These are phyloP conservation scores for Dasypogon diadema DNA, from an alignment of 2,888 invertebrate species.

Conservation along the genomic window DNA sequence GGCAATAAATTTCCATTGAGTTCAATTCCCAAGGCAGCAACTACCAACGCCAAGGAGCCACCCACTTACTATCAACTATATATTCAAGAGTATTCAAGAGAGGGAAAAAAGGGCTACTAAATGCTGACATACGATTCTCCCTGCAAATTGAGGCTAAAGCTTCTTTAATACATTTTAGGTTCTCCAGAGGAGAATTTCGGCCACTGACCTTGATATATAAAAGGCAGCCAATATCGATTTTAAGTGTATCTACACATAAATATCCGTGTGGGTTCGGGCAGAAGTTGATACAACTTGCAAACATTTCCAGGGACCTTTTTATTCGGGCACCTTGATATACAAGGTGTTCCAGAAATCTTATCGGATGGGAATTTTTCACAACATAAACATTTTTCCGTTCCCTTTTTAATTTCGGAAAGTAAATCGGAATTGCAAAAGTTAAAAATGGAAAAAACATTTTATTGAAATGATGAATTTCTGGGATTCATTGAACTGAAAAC, in stretches of 20 bases:
- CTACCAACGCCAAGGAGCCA: background rate
- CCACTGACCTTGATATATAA: conserved; percentile 19
- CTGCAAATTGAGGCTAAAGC: conserved; percentile 37
- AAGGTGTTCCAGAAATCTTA: background rate
- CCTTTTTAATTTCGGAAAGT: no score
- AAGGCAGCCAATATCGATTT: conserved; percentile 24
- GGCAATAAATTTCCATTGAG: conserved; percentile 32
- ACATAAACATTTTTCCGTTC: no score
- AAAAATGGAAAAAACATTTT: no score
- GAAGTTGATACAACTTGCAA: background rate
- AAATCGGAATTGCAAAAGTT: no score
- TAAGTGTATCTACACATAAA: conserved; percentile 20
- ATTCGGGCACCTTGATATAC: background rate
- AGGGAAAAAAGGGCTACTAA: conserved; percentile 12
- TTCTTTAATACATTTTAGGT: conserved; percentile 16
- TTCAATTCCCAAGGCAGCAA: conserved; percentile 25
- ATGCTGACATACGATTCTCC: conserved; percentile 37
- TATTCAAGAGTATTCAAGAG: background rate
- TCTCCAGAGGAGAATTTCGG: background rate
- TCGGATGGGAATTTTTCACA: background rate
- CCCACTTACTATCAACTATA: background rate
- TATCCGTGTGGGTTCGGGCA: background rate
- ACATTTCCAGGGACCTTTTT: background rate
- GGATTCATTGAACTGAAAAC: no score
- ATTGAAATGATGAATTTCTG: no score